Evolutionary conservation across 2,797 vertebrate species (phyloP).

Genomic region (Phrynocephalus forsythii): DNA sequence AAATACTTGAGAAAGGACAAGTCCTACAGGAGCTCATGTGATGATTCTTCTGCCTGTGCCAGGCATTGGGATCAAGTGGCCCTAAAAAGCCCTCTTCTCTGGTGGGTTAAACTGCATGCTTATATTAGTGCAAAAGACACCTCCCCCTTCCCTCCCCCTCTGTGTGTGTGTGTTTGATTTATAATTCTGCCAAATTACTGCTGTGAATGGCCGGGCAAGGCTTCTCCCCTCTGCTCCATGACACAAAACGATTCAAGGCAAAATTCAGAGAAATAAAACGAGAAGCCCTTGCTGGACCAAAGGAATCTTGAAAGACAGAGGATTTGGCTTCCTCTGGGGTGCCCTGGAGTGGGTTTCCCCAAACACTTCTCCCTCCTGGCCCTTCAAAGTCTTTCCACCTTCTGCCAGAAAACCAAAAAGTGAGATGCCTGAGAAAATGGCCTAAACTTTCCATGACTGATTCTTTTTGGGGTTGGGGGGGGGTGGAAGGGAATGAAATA

Average conservation of each 20-base stretch:
- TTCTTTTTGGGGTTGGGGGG: neutral
- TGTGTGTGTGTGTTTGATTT: too few relatives aligned
- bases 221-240: too few relatives aligned
- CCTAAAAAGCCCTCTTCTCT: neutral
- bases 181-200: neutral
- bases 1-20: neutral
- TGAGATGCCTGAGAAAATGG: too few relatives aligned
- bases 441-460: slow-evolving; percentile 33
- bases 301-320: neutral
- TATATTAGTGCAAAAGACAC: neutral
- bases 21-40: neutral
- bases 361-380: neutral
- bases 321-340: neutral
- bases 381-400: neutral
- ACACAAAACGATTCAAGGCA: neutral
- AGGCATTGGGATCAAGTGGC: neutral
- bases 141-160: too few relatives aligned
- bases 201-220: neutral
- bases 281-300: neutral
- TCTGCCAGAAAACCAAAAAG: neutral
- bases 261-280: too few relatives aligned
- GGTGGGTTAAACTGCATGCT: slow-evolving; percentile 8
- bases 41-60: neutral
- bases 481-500: neutral
- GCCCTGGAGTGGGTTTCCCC: neutral